Evolutionary conservation across 2,113 vertebrate species (phyloP).

Genomic region (Notothenia coriiceps): DNA sequence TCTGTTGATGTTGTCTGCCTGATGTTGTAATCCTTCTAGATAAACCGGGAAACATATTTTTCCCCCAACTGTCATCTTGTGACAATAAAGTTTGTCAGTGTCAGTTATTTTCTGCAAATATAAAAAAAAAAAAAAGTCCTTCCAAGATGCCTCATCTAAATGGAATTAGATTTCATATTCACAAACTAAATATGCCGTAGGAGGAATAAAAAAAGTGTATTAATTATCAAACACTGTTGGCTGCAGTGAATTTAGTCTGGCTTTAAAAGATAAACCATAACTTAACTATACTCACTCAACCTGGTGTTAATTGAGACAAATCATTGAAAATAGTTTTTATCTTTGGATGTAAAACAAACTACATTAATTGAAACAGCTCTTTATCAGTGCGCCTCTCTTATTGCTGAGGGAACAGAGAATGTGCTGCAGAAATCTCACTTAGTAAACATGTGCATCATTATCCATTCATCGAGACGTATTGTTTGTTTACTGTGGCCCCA

Average conservation of each 20-base stretch:
- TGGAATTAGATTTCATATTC: not conserved
- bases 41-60: constrained; percentile 33
- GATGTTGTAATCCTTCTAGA: constrained; percentile 52
- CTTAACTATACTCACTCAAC: constrained; percentile 23
- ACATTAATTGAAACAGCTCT: constrained; percentile 52
- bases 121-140: too few relatives aligned
- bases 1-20: constrained; percentile 32
- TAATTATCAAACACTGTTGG: not conserved
- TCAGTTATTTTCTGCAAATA: not conserved
- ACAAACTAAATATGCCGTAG: not conserved
- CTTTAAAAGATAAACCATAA: constrained; percentile 16
- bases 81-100: not conserved
- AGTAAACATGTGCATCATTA: constrained; percentile 90
- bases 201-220: not conserved
- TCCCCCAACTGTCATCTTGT: not conserved
- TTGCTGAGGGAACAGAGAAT: constrained; percentile 77
- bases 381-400: constrained; percentile 62
- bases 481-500: constrained; percentile 90
- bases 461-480: constrained; percentile 87
- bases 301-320: constrained; percentile 30
- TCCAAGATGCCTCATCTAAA: not conserved
- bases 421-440: constrained; percentile 83
- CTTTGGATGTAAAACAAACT: constrained; percentile 19
- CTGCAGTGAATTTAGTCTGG: not conserved
- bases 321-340: constrained; percentile 5